Evolutionary conservation across 1,140 invertebrate genomes (phyloP).

Genomic region (Zaprionus lachaisei): DNA sequence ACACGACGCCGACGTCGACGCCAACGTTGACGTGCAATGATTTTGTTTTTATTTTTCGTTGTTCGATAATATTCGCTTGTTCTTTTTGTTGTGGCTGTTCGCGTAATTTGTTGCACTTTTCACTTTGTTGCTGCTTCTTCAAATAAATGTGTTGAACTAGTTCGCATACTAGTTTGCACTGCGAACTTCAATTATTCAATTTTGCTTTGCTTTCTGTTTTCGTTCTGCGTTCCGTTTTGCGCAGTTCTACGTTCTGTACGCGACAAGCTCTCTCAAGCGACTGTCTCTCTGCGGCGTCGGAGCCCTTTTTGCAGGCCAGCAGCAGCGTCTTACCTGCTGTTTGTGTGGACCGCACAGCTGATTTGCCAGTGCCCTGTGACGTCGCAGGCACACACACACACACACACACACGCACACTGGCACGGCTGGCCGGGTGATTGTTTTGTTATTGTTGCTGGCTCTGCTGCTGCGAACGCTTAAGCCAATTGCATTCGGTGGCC

Average conservation of each 20-base stretch:
- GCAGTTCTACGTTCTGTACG: constrained; percentile 38
- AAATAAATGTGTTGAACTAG: not conserved
- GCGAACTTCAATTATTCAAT: constrained; percentile 9
- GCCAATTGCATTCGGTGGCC: constrained; percentile 76
- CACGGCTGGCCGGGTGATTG: constrained; percentile 3
- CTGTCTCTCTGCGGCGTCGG: constrained; percentile 44
- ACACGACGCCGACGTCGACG: constrained; percentile 33
- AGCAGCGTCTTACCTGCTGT: constrained; percentile 61
- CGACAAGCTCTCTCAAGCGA: constrained; percentile 71
- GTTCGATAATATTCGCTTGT: constrained; percentile 16
- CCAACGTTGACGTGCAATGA: constrained; percentile 16
- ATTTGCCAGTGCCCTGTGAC: constrained; percentile 61
- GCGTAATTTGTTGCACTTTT: constrained; percentile 1
- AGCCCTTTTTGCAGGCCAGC: constrained; percentile 49
- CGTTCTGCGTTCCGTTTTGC: constrained; percentile 17
- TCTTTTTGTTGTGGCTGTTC: constrained; percentile 29
- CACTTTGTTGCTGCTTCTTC: not conserved
- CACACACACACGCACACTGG: constrained; percentile 6
- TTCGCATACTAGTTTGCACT: not conserved
- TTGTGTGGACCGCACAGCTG: constrained; percentile 62
- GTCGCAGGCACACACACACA: constrained; percentile 48
- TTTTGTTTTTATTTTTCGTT: constrained; percentile 36
- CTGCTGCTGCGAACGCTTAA: constrained; percentile 52
- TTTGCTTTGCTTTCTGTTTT: constrained; percentile 6
- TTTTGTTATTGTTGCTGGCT: constrained; percentile 62